Conservation (phyloP, 2,888 invertebrate species). For the Mamestra brassicae region DNA sequence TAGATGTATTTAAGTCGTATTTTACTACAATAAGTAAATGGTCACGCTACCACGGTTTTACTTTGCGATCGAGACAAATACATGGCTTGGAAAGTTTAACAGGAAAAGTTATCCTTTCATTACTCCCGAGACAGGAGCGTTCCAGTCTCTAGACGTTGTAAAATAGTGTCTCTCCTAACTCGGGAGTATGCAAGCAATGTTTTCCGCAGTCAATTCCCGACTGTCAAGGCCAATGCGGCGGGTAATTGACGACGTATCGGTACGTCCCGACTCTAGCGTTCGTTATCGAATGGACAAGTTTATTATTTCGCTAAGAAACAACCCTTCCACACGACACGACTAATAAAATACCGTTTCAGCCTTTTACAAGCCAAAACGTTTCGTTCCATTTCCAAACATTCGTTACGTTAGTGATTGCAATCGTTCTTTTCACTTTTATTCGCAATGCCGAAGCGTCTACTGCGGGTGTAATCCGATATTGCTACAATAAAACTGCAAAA, state of each 20-base stretch:
- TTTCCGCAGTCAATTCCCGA: conserved; percentile 68
- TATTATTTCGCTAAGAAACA: conserved; percentile 30
- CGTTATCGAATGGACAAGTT: conserved; percentile 39
- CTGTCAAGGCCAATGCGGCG: conserved; percentile 66
- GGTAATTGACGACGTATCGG: conserved; percentile 58
- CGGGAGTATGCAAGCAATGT: conserved; percentile 67
- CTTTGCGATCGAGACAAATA: conserved; percentile 51
- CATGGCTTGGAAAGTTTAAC: conserved; percentile 77
- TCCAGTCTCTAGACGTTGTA: conserved; percentile 67
- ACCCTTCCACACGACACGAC: conserved; percentile 23
- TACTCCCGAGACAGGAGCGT: conserved; percentile 72
- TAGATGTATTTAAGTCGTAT: conserved; percentile 49
- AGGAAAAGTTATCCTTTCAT: conserved; percentile 80
- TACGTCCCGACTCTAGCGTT: conserved; percentile 25
- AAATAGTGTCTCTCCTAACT: conserved; percentile 69
- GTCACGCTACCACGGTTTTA: conserved; percentile 40
- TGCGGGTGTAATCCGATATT: conserved; percentile 47
- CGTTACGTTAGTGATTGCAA: conserved; percentile 50
- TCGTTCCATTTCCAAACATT: conserved; percentile 48
- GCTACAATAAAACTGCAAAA: conserved; percentile 42
- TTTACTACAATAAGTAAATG: conserved; percentile 51
- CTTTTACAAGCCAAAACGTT: conserved; percentile 29
- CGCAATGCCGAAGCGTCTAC: conserved; percentile 29
- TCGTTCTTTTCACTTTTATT: conserved; percentile 55
- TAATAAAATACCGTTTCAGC: conserved; percentile 33